Base-by-base conservation (phyloP, 2,113 vertebrate species). In the Atrichornis clamosus region DNA sequence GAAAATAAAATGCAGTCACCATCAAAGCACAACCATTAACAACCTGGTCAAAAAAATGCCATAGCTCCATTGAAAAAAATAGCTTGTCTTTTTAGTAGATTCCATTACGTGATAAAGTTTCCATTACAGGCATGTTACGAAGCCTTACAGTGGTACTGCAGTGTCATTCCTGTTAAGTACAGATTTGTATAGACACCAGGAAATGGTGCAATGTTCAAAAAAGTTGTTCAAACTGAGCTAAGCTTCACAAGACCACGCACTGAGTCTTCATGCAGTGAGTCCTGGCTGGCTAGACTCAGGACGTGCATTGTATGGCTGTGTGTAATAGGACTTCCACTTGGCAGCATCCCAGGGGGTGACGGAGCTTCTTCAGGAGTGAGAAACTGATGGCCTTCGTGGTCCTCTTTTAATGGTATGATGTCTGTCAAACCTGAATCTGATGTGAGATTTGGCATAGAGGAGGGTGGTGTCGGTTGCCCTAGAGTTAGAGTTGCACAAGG, bases 231-330 rank as follows among this genome's bases (percentile, higher is more conserved):
- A 96, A 99, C 99, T 2, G 99, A 99, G 97, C 99, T 99, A 96
- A 99, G 99, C 96, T 99, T 99, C 53, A 99, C 99, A 26, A 99
- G 97, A 91, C 99, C 99, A 63, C 99, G 98, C 84, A 99, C 99
- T 0, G 99, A 99, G 98, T 99, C 99, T 97, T 99, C 99, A 59
- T 99, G 99, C 94, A 99, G 96, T 1, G 99, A 99, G 98, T 99
- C 99, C 97, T 99, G 99, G 98, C 99, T 99, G 94, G 98, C 99
- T 23, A 99, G 98, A 92, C 98, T 98, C 97, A 99, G 98, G 92
- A 99, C 98, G 30, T 99, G 99, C 98, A 98, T 92, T 18, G 99
- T 98, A 96, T 98, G 99, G 98, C 98, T 98, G 97, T 99, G 99
- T 6, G 98, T 96, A 89, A 99, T 90, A 32, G 99, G 98, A 95